A percentile compares a stretch with the other conserved stretches of the same genome.
Conservation (phyloP, 2,113 vertebrate species). For the Cheirogaleus medius region DNA sequence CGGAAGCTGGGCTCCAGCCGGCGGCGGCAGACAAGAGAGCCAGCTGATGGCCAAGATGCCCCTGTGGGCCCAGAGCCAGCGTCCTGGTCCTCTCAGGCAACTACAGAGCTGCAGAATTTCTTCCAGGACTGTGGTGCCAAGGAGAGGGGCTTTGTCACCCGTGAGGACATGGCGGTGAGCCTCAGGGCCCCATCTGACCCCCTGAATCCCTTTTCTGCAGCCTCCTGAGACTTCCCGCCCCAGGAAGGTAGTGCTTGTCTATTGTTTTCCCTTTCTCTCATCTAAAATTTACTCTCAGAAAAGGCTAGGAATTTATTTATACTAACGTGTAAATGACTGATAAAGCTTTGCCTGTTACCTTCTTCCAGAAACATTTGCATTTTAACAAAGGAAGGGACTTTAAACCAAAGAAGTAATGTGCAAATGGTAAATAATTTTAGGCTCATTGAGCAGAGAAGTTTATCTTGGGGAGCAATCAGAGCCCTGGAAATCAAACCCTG, state of each 20-base stretch:
- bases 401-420: not conserved
- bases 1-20: constrained; percentile 88
- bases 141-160: constrained; percentile 75
- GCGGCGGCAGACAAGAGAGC: constrained; percentile 66
- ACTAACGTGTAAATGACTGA: not conserved
- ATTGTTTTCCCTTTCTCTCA: not conserved
- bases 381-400: not conserved
- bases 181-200: not conserved
- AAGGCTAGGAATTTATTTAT: not conserved
- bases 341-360: not conserved
- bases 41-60: fast-evolving
- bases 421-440: not conserved
- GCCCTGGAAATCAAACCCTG: not conserved
- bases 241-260: not conserved
- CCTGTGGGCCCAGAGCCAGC: not conserved
- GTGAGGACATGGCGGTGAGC: constrained; percentile 83
- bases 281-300: not conserved
- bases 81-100: not conserved
- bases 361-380: not conserved
- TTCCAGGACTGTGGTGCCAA: constrained; percentile 57
- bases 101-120: constrained; percentile 69
- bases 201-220: not conserved
- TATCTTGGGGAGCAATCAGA: not conserved
- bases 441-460: not conserved
- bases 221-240: not conserved